Percentiles rank a stretch among this genome's conserved stretches.
These are phyloP conservation scores for Bovichtus variegatus DNA, from an alignment of 2,797 vertebrate genomes.

Conservation along the genomic window DNA sequence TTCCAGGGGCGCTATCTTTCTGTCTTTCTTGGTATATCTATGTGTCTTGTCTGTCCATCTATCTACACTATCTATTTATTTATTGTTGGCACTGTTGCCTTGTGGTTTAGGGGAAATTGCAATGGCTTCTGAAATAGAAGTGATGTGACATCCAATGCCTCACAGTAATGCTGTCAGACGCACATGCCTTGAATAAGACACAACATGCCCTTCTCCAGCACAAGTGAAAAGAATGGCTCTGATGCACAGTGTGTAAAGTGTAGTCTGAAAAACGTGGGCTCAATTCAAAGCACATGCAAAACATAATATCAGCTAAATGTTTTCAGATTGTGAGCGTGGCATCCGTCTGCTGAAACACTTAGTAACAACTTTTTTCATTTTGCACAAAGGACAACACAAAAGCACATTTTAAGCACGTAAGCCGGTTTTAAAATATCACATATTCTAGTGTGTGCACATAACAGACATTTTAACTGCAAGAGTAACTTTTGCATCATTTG, in stretches of 20 bases:
- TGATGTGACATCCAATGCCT: constrained; percentile 89
- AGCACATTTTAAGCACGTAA: neutral
- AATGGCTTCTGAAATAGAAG: constrained; percentile 90
- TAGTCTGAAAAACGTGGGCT: constrained; percentile 25
- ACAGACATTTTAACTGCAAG: neutral
- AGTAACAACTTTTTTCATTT: neutral
- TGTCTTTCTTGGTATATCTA: constrained; percentile 56
- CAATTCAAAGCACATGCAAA: constrained; percentile 31
- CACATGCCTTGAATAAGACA: constrained; percentile 84
- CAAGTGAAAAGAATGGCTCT: constrained; percentile 29
- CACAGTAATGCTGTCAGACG: constrained; percentile 88
- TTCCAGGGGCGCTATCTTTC: constrained; percentile 86
- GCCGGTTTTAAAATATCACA: neutral
- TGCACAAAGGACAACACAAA: neutral
- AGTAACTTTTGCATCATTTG: neutral
- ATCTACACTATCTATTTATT: constrained; percentile 70
- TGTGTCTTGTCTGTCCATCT: constrained; percentile 62
- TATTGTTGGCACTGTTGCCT: constrained; percentile 87
- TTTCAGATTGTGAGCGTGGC: constrained; percentile 9
- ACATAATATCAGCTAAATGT: constrained; percentile 46
- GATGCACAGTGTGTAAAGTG: constrained; percentile 51
- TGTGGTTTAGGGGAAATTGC: constrained; percentile 91
- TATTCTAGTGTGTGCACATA: neutral
- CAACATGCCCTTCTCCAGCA: constrained; percentile 64
- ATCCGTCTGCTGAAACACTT: neutral